Conservation (phyloP, 1,140 invertebrate genomes). For the Argopecten irradians region DNA sequence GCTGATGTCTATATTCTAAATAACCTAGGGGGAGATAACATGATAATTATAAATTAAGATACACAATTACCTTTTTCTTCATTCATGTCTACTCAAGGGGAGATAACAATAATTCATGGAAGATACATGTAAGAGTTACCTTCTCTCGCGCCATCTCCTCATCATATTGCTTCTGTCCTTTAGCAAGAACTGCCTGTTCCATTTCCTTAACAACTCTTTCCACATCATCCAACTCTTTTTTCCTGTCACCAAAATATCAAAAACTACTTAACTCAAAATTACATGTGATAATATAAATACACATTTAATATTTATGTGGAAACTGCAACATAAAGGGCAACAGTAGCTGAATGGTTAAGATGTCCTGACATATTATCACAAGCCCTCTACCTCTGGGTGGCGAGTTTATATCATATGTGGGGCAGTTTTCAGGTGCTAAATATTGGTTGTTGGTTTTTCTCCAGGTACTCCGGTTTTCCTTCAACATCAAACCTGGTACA, state of each 20-base stretch:
- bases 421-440: neutral
- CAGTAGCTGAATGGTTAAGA: neutral
- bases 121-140: slow-evolving; percentile 44
- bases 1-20: no score
- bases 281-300: neutral
- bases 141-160: slow-evolving; percentile 74
- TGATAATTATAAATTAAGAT: no score
- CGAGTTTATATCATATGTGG: neutral
- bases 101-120: neutral
- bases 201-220: slow-evolving; percentile 74
- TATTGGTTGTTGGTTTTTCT: no score
- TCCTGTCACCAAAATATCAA: slow-evolving; percentile 58
- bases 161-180: slow-evolving; percentile 71
- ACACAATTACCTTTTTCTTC: neutral
- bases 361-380: no score
- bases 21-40: no score
- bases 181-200: slow-evolving; percentile 74
- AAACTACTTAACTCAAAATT: neutral
- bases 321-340: neutral
- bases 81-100: neutral
- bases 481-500: no score
- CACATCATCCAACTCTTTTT: slow-evolving; percentile 76
- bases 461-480: no score
- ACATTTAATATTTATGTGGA: neutral
- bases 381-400: no score